These are phyloP conservation scores for Amphiprion ocellaris DNA, from an alignment of 2,113 vertebrate genomes.

Conservation along the genomic window DNA sequence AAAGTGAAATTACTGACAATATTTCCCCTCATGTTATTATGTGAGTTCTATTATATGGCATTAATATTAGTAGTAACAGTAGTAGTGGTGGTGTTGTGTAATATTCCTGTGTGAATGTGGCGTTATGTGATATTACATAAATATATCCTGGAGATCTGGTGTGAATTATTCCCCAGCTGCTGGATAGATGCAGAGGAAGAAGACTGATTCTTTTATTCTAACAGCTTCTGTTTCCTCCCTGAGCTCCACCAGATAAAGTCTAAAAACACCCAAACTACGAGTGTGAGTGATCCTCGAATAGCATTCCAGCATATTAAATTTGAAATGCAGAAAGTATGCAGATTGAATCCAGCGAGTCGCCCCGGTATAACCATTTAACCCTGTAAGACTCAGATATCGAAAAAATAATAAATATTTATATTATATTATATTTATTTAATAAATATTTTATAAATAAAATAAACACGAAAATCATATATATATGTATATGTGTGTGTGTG, in stretches of 20 bases:
- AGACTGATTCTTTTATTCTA: slow-evolving; percentile 9
- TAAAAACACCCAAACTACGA: not conserved
- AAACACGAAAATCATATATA: too few relatives aligned
- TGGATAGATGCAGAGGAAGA: slow-evolving; percentile 29
- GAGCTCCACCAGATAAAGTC: slow-evolving; percentile 18
- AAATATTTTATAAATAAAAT: too few relatives aligned
- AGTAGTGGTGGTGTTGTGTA: too few relatives aligned
- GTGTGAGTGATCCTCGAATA: not conserved
- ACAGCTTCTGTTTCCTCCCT: not conserved
- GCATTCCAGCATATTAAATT: not conserved
- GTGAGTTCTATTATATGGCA: too few relatives aligned
- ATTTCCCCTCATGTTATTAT: not conserved
- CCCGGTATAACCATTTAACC: not conserved
- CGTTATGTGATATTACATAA: too few relatives aligned
- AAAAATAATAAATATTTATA: too few relatives aligned
- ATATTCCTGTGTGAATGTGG: too few relatives aligned
- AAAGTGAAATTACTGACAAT: slow-evolving; percentile 18
- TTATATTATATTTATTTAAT: too few relatives aligned
- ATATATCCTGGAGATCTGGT: too few relatives aligned
- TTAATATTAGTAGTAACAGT: too few relatives aligned
- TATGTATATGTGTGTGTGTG: too few relatives aligned
- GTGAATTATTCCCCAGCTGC: not conserved
- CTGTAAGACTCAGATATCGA: too few relatives aligned
- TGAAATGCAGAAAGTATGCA: not conserved
- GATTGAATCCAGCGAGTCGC: not conserved